These are phyloP conservation scores for Apis dorsata DNA, from an alignment of 1,140 invertebrate species.

Conservation along the genomic window DNA sequence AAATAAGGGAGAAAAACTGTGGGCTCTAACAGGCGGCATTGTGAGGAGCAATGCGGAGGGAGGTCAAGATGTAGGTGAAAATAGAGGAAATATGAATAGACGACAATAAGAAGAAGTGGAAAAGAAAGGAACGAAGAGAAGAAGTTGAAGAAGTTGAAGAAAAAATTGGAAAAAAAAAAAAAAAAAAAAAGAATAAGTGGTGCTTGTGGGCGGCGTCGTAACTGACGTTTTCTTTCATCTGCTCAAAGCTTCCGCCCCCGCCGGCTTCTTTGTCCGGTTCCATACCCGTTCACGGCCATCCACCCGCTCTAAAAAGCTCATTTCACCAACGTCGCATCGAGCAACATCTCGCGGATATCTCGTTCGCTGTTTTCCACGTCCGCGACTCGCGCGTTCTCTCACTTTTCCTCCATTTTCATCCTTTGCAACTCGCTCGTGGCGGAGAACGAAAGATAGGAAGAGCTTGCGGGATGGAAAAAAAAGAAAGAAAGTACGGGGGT, in stretches of 20 bases:
- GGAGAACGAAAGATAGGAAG: no score
- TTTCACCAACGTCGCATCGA: slow-evolving; percentile 49
- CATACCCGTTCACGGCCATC: slow-evolving; percentile 14
- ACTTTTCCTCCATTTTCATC: background rate
- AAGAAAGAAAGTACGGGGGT: no score
- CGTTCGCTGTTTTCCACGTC: background rate
- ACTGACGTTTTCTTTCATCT: slow-evolving; percentile 27
- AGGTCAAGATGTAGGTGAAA: slow-evolving; percentile 32
- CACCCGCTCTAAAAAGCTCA: slow-evolving; percentile 55
- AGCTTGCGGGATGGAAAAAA: background rate
- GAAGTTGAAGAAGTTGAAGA: background rate
- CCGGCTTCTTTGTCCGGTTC: slow-evolving; percentile 15
- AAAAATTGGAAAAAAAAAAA: background rate
- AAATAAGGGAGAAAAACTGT: background rate
- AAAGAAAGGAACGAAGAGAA: background rate
- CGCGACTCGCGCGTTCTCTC: background rate
- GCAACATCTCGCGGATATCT: slow-evolving; percentile 30
- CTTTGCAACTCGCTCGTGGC: background rate
- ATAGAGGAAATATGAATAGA: slow-evolving; percentile 20
- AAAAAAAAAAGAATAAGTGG: background rate
- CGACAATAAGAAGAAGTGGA: background rate
- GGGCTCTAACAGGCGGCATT: background rate
- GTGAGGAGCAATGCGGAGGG: background rate
- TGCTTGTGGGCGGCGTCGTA: background rate
- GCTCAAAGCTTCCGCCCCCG: background rate